Evolutionary conservation across 2,888 invertebrate species (phyloP), one percentile per base, ranked within the genome.

Genomic region (Antheraea assamensis): DNA sequence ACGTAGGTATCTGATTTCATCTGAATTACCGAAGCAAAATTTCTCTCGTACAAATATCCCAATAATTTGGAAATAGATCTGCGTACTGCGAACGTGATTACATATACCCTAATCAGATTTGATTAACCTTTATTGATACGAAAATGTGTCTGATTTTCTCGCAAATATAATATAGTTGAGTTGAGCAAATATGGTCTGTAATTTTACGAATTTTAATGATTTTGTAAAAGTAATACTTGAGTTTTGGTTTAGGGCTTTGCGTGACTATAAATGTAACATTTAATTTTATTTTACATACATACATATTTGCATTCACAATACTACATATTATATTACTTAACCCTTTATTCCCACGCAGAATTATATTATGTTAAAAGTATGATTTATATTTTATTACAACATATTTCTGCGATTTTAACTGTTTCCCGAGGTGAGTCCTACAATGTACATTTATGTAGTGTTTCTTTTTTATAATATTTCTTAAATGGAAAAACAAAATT

Each of bases 111-210:
- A 79, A 80, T 80, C 79, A 76, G 74, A 76, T 78, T 75, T 86
- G 81, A 87, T 87, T 84, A 87, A 82, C 81, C 77, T 80, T 78
- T 81, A 87, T 87, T 86, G 82, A 85, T 83, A 84, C 82, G 84
- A 83, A 86, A 86, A 85, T 84, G 42, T 72, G 13, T 31, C 30
- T 47, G 27, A 24, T 17, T 70, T 70, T 7, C 42, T 21, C 52
- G 68, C 7, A 58, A 58, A 70, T 55, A 72, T 68, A 21, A 30
- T 58, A 58, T 58, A n/a, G 1, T 13, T 58, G 7, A 24, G 30
- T 73, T 4, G 58, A 21, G n/a, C 21, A 73, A 70, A 73, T 73
- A 70, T 42, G 27, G 21, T 35, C n/a, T 24, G 19, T 21, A n/a
- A 19, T 21, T 2, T 61, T 15, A 71, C 19, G 17, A 71, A 71